Base-by-base conservation (phyloP, 2,888 invertebrate species). In the Euphydryas editha region DNA sequence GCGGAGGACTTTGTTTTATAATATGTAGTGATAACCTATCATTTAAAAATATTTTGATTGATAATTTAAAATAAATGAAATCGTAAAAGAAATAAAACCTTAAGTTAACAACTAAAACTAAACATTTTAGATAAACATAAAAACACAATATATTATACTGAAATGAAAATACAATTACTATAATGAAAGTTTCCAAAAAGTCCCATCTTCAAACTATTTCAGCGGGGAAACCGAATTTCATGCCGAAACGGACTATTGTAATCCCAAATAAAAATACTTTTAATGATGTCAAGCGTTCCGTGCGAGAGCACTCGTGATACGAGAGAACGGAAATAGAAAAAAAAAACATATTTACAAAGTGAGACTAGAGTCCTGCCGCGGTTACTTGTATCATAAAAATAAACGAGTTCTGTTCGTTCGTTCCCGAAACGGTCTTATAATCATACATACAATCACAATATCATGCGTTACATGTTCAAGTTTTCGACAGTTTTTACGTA, bases 251-350 rank as follows among this genome's bases (percentile, higher is more conserved):
- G 64, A 20, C 51, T 64, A 64, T 64, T 64, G 64, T 64, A 37
- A 64, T 64, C 42, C 58, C 51, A 59, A 64, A 64, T 64, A 64
- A 59, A 64, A 64, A 42, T 51, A 59, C 58, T 15, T 64, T 64
- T 64, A 64, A 64, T 64, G 64, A 64, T 59, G 64, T 59, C 64
- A 54, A 64, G 51, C 59, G 64, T 42, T 63, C 21, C 63, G 20
- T 51, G 49, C 30, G 51, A 42, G 49, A 51, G 51, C 58, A 42
- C 63, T 58, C 17, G 51, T 51, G 15, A 24, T 51, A 47, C 47
- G 18, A 47, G 51, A 56, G 18, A 36, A 20, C 30, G 15, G 30
- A 36, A n/a, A 54, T 54, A 51, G 15, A 54, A n/a, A 54, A 54
- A 51, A 21, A 30, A 17, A 54, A 54, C 36, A 30, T 30, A 30